Evolutionary conservation across 2,888 invertebrate genomes (phyloP).

Genomic region (Eupithecia centaureata): DNA sequence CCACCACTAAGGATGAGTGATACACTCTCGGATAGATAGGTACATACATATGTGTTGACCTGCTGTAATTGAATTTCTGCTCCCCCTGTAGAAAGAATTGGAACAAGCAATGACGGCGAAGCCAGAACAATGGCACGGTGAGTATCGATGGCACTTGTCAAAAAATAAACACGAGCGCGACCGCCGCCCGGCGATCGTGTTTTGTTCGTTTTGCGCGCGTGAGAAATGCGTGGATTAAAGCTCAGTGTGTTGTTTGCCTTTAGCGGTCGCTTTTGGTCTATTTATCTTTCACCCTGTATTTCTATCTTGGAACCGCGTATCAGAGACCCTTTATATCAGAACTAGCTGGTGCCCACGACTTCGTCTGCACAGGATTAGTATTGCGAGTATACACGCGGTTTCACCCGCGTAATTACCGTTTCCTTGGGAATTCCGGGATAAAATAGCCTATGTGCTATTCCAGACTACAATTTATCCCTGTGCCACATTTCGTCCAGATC

Average conservation of each 20-base stretch:
- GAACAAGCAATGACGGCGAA: constrained; percentile 66
- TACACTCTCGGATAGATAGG: too few relatives aligned
- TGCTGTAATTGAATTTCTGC: constrained; percentile 4
- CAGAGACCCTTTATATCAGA: background rate
- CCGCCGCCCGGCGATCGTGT: constrained; percentile 53
- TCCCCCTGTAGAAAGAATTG: constrained; percentile 53
- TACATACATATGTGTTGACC: too few relatives aligned
- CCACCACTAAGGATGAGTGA: too few relatives aligned
- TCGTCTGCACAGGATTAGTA: too few relatives aligned
- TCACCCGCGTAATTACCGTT: too few relatives aligned
- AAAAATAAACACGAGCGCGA: constrained; percentile 67
- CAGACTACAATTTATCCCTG: too few relatives aligned
- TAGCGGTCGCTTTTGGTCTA: background rate
- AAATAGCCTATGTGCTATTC: too few relatives aligned
- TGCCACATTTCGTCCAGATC: too few relatives aligned
- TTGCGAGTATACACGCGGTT: too few relatives aligned
- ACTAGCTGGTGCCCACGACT: too few relatives aligned
- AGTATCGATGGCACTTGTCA: constrained; percentile 80
- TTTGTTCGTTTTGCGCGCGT: constrained; percentile 36
- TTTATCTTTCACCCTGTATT: background rate
- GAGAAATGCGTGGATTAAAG: constrained; percentile 40
- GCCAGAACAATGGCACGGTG: constrained; percentile 71
- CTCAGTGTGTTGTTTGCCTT: constrained; percentile 29
- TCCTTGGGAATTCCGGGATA: too few relatives aligned
- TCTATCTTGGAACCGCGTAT: background rate